Percentiles rank a stretch among this genome's conserved stretches.
Evolutionary conservation across 2,888 invertebrate genomes (phyloP).

Genomic region (Strigamia maritima): DNA sequence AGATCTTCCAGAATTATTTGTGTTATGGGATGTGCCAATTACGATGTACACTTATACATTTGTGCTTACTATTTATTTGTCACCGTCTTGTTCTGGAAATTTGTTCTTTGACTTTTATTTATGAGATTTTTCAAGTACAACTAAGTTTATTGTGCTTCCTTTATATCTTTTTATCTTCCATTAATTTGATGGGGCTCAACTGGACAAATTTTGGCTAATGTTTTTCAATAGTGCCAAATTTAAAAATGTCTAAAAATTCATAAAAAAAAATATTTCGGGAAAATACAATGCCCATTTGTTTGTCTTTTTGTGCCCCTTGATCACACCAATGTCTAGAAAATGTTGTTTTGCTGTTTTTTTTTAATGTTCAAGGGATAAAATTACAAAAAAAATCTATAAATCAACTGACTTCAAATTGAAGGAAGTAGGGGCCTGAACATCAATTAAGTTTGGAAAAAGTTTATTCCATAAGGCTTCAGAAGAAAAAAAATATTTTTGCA

Average conservation of each 20-base stretch:
- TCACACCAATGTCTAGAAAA: background rate
- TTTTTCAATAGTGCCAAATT: background rate
- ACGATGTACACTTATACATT: too few species aligned
- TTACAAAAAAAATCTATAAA: background rate
- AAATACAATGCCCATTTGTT: background rate
- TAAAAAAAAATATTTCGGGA: background rate
- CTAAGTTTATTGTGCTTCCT: background rate
- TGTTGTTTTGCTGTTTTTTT: too few species aligned
- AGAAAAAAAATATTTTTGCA: background rate
- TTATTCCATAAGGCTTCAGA: background rate
- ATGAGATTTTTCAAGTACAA: background rate
- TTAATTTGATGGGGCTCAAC: background rate
- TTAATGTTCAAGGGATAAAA: background rate
- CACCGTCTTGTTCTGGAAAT: too few species aligned
- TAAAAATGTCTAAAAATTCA: background rate
- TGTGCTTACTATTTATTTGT: too few species aligned
- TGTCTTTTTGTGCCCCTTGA: background rate
- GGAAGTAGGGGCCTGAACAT: background rate
- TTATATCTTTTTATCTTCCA: background rate
- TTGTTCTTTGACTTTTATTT: too few species aligned
- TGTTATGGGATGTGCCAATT: too few species aligned
- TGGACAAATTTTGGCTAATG: background rate
- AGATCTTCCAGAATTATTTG: too few species aligned
- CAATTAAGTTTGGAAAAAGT: background rate
- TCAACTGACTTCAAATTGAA: background rate